Evolutionary conservation across 1,140 invertebrate species (phyloP).

Genomic region (Drosophila cardini): DNA sequence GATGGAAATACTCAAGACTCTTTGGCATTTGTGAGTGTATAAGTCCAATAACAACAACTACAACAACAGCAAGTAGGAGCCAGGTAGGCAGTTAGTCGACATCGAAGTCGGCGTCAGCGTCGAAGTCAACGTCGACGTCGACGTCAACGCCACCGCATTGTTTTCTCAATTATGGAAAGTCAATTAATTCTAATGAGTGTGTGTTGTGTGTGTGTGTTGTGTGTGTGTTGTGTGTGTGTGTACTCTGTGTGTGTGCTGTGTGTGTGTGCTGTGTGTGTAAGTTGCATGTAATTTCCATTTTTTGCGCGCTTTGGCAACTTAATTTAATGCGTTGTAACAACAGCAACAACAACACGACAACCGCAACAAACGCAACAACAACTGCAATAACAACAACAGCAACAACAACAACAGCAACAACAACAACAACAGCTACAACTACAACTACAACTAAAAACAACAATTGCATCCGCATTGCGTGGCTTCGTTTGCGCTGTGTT

Average conservation of each 20-base stretch:
- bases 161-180: slow-evolving; percentile 84
- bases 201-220: slow-evolving; percentile 37
- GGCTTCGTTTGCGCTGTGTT: slow-evolving; percentile 55
- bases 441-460: slow-evolving; percentile 19
- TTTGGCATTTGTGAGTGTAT: slow-evolving; percentile 3
- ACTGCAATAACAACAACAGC: slow-evolving; percentile 36
- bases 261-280: slow-evolving; percentile 32
- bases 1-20: not conserved
- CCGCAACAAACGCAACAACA: slow-evolving; percentile 11
- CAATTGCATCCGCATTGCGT: slow-evolving; percentile 81
- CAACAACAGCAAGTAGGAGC: slow-evolving; percentile 18
- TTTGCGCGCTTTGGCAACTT: slow-evolving; percentile 82
- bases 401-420: slow-evolving; percentile 41
- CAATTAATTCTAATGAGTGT: slow-evolving; percentile 84
- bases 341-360: slow-evolving; percentile 42
- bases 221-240: slow-evolving; percentile 41
- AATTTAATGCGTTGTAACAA: slow-evolving; percentile 83
- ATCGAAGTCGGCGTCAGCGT: slow-evolving; percentile 52
- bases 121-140: slow-evolving; percentile 36
- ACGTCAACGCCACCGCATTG: slow-evolving; percentile 79
- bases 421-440: slow-evolving; percentile 40
- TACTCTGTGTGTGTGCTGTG: slow-evolving; percentile 49
- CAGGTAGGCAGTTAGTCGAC: slow-evolving; percentile 47
- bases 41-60: slow-evolving; percentile 4
- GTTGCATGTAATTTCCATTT: slow-evolving; percentile 81